phyloP scores from a whole-genome alignment of 2,113 vertebrate genomes.

The Pelecanus crispus region DNA sequence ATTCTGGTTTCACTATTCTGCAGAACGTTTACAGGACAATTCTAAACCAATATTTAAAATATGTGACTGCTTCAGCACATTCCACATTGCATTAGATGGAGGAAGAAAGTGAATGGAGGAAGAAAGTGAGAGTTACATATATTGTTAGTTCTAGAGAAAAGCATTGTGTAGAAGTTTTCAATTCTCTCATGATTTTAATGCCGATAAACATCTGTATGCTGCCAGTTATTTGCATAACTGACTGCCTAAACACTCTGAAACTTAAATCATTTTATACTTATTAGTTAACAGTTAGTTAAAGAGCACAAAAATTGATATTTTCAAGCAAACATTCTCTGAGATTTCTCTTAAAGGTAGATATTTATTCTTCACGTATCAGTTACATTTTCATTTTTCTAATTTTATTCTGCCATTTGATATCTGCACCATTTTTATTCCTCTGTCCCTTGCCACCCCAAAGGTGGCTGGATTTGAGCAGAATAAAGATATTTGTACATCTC shows the following conservation, averaged over 20 bases:
- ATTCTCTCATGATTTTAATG: not conserved
- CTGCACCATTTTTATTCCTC: not conserved
- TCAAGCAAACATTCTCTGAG: not conserved
- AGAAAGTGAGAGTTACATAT: not conserved
- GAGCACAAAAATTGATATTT: not conserved
- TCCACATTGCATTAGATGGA: not conserved
- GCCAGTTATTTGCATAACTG: not conserved
- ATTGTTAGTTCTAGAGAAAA: not conserved
- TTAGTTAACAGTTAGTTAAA: not conserved
- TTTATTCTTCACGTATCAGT: not conserved
- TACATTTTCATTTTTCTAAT: not conserved
- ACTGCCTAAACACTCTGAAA: not conserved
- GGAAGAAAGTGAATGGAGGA: not conserved
- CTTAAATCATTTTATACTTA: not conserved
- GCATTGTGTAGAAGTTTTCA: not conserved
- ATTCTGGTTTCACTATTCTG: not conserved
- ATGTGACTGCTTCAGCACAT: accelerated
- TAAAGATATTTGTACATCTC: not conserved
- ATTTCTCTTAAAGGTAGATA: not conserved
- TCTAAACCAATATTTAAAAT: not conserved
- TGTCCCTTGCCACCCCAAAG: not conserved
- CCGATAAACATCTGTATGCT: not conserved
- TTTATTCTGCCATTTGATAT: not conserved
- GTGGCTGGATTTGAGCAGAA: not conserved
- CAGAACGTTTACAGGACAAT: not conserved